Base-by-base conservation (phyloP, 2,113 vertebrate genomes). In the Antechinus stuartii region DNA sequence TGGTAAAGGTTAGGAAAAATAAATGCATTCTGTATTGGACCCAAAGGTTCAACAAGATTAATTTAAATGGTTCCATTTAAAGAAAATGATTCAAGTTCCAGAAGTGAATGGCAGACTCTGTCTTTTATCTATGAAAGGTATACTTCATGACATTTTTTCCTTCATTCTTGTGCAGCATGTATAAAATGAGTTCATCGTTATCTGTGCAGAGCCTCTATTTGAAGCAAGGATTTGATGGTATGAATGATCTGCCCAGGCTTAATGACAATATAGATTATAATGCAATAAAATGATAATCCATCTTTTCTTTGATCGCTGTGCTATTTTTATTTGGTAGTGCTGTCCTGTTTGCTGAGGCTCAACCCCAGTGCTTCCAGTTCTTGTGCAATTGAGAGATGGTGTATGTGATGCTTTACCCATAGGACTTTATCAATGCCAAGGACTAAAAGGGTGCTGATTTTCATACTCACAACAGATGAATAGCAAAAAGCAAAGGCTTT, bases 391-490 rank as follows among this genome's bases (percentile, higher is more conserved):
- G 55, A 97, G 98, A 98, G 96, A 97, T 97, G 97, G 98, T 94
- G 90, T 55, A 98, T 97, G 92, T 97, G 97, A 95, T 98, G 96
- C 95, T 98, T 98, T 98, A 97, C 97, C 98, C 95, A 90, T 94
- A 96, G 93, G 96, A 56, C 96, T 90, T 53, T 97, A 98, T 98
- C 95, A 97, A 96, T 98, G 97, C 92, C 61, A 46, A 95, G 46
- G 98, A 98, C 98, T 97, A 98, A 98, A 98, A 97, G 97, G 61
- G 97, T 98, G 97, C 96, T 98, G 98, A 98, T 98, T 98, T 98
- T 98, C 98, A 98, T 98, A 97, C 97, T 98, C 97, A 92, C 91
- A 92, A 98, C 97, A 97, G 97, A 98, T 98, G 98, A 98, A 98
- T 97, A 97, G 90, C 94, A 98, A 96, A 96, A 95, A 98, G 96